Evolutionary conservation across 2,888 invertebrate species (phyloP).

Genomic region (Synergus japonicus): DNA sequence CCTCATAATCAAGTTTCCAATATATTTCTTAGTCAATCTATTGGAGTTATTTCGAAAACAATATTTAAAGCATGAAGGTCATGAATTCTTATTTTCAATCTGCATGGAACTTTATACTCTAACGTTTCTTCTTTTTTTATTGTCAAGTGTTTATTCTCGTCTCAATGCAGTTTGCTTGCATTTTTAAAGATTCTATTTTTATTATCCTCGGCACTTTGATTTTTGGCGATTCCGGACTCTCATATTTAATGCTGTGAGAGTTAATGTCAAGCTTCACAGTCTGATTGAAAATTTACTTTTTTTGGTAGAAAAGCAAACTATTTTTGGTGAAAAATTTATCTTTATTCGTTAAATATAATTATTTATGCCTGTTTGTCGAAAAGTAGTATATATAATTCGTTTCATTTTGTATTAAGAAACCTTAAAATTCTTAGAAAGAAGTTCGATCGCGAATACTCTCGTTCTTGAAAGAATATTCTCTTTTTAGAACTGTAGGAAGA

Average conservation of each 20-base stretch:
- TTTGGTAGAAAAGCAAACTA: neutral
- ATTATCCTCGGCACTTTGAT: neutral
- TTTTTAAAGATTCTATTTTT: neutral
- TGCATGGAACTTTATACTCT: constrained; percentile 22
- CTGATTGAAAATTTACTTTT: too few relatives aligned
- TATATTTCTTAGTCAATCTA: neutral
- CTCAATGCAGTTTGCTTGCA: neutral
- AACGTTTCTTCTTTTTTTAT: neutral
- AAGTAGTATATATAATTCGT: neutral
- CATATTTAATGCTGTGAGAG: neutral
- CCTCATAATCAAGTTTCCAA: neutral
- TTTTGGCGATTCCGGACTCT: neutral
- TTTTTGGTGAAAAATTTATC: neutral
- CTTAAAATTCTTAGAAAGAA: neutral
- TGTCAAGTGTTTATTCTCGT: constrained; percentile 5
- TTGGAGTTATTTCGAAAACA: neutral
- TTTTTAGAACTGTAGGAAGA: neutral
- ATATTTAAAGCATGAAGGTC: constrained; percentile 12
- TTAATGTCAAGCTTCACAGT: neutral
- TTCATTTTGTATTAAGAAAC: neutral
- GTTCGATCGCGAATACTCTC: neutral
- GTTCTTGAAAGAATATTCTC: neutral
- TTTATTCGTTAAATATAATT: too few relatives aligned
- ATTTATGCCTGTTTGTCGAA: neutral
- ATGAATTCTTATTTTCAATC: neutral